Conservation (phyloP, 2,888 invertebrate genomes). For the Metalampra italica region DNA sequence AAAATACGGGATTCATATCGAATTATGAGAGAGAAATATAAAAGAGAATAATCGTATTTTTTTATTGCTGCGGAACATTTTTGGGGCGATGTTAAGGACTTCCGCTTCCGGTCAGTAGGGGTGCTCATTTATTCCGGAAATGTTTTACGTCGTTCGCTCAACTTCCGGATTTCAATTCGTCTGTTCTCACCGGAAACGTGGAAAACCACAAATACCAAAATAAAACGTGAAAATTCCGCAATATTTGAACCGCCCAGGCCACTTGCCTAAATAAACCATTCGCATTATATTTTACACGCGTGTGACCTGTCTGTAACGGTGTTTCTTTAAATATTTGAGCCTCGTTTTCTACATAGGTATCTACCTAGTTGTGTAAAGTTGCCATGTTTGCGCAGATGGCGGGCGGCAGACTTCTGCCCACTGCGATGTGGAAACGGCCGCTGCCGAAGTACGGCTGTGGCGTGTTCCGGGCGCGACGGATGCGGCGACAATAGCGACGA, state of each 20-base stretch:
- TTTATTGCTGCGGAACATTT: background rate
- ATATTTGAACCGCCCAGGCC: too few species aligned
- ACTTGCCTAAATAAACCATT: too few species aligned
- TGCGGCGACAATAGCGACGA: conserved; percentile 96
- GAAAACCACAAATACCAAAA: background rate
- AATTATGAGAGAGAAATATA: too few species aligned
- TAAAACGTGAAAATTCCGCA: too few species aligned
- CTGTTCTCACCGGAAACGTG: background rate
- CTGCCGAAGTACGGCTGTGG: conserved; percentile 92
- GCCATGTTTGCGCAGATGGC: conserved; percentile 46
- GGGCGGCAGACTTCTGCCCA: conserved; percentile 84
- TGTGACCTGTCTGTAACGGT: conserved; percentile 31
- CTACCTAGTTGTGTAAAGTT: background rate
- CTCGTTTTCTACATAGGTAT: conserved; percentile 8
- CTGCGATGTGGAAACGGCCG: conserved; percentile 91
- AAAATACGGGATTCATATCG: too few species aligned
- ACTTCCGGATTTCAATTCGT: background rate
- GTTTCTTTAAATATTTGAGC: conserved; percentile 48
- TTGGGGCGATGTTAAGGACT: background rate
- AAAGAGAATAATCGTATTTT: too few species aligned
- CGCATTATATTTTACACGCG: background rate
- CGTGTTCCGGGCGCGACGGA: conserved; percentile 93
- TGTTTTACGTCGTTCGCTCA: background rate
- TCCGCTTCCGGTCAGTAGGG: background rate
- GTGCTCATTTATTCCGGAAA: background rate